Evolutionary conservation across 2,888 invertebrate genomes (phyloP), one percentile per base, ranked within the genome.

Genomic region (Siphonodentalium dalli): DNA sequence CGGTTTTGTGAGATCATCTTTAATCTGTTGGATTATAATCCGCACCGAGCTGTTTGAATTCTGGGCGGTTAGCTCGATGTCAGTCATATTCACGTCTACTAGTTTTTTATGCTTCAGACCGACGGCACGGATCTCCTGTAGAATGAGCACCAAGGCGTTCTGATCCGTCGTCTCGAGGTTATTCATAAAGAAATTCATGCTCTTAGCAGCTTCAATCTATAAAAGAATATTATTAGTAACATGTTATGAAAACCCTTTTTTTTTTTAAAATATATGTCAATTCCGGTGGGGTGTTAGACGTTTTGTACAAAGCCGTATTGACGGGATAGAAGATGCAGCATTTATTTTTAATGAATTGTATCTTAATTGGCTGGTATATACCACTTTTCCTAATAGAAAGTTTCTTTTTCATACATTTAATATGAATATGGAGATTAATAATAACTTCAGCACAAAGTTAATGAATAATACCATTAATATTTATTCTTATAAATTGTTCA

Each of bases 81-180:
- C 89, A 21, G 87, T 86, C 54, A 92, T 86, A 75, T 91, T 88
- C 72, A 88, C 88, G 2, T 89, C 90, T 79, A 92, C 89, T 41
- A 93, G 85, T 43, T 88, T 87, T 8, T 92, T 92, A 83, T 89
- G 90, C 43, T 88, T 88, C 74, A 90, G 89, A 78, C 91, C 91
- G 23, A 93, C 85, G 21, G 88, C 85, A 5, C 91, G 90, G 38
- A 92, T 90, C 78, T 92, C 92, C 58, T 90, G 87, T 71, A 93
- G 83, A 61, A 93, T 83, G 26, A 89, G 87, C 33, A 89, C 88
- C 77, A 92, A 90, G 55, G 88, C 87, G 31, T 87, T 86, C 66
- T 89, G 85, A 79, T 90, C 91, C 7, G 88, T 88, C 63, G 86
- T 85, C 49, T 87, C 85, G 65, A 92, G 84, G 68, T 89, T 87